phyloP scores from a whole-genome alignment of 1,140 invertebrate species.

The Drosophila azteca region DNA sequence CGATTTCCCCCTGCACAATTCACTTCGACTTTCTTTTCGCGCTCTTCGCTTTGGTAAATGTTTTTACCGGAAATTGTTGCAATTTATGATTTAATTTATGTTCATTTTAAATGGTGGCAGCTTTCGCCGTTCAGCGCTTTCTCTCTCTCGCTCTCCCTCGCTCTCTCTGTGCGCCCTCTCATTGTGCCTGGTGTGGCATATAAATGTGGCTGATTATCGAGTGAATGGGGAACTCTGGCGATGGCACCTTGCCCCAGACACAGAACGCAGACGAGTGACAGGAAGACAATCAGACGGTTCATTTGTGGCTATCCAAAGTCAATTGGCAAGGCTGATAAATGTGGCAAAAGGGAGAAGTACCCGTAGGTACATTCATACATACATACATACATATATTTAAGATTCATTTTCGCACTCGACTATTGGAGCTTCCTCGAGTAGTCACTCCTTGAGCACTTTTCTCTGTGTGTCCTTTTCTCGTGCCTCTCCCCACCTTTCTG shows the following conservation, averaged over 20 bases:
- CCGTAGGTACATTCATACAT: too few relatives aligned
- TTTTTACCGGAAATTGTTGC: slow-evolving; percentile 74
- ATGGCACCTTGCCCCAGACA: slow-evolving; percentile 23
- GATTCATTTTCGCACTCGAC: too few relatives aligned
- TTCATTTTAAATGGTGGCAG: slow-evolving; percentile 68
- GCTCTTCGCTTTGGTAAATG: slow-evolving; percentile 47
- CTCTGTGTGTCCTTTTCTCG: neutral
- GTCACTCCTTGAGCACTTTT: neutral
- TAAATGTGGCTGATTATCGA: slow-evolving; percentile 76
- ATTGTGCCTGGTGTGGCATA: slow-evolving; percentile 60
- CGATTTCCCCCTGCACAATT: slow-evolving; percentile 64
- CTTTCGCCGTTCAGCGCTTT: slow-evolving; percentile 1
- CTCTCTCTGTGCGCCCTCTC: neutral
- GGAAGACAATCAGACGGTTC: slow-evolving; percentile 64
- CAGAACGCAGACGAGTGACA: slow-evolving; percentile 19
- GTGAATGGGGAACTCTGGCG: slow-evolving; percentile 20
- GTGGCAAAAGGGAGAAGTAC: neutral
- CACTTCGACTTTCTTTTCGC: slow-evolving; percentile 20
- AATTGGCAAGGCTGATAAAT: slow-evolving; percentile 34
- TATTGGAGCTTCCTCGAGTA: too few relatives aligned
- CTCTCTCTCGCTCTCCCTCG: neutral
- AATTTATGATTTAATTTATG: slow-evolving; percentile 83
- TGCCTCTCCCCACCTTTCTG: neutral
- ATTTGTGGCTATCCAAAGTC: slow-evolving; percentile 52
- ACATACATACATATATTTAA: too few relatives aligned